Conservation (phyloP, 2,888 invertebrate species). For the Netelia virgata region DNA sequence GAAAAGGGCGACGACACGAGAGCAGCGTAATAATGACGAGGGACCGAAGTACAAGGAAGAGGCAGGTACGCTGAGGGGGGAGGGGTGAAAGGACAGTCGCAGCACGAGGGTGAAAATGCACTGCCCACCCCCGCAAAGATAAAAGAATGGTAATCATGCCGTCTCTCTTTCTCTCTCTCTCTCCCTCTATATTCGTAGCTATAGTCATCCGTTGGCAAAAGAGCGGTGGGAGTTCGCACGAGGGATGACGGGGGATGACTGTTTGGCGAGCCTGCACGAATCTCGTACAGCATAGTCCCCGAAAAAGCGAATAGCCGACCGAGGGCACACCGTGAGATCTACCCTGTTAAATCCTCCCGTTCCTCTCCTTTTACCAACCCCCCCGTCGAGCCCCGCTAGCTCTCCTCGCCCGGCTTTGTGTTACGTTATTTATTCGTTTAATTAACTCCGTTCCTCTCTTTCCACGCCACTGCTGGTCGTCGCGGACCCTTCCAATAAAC, state of each 20-base stretch:
- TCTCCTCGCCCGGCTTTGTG: conserved; percentile 76
- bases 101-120: conserved; percentile 44
- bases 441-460: conserved; percentile 78
- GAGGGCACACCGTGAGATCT: neutral
- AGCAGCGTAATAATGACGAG: conserved; percentile 53
- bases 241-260: conserved; percentile 3
- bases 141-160: conserved; percentile 52
- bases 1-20: conserved; percentile 60
- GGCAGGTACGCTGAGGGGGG: conserved; percentile 17
- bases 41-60: conserved; percentile 35
- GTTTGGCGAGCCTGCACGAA: conserved; percentile 24
- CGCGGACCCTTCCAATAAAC: conserved; percentile 77
- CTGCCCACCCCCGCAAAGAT: conserved; percentile 18
- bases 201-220: conserved; percentile 15
- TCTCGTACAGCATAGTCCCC: conserved; percentile 17
- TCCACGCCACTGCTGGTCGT: conserved; percentile 25
- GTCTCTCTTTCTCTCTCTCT: neutral
- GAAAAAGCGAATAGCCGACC: conserved; percentile 19
- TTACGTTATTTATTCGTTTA: conserved; percentile 83
- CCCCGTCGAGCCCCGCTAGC: conserved; percentile 26
- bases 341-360: neutral
- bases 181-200: neutral
- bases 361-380: neutral
- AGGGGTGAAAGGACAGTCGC: conserved; percentile 56
- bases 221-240: conserved; percentile 10